Evolutionary conservation across 2,888 invertebrate genomes (phyloP).

Genomic region (Cheilosia urbana): DNA sequence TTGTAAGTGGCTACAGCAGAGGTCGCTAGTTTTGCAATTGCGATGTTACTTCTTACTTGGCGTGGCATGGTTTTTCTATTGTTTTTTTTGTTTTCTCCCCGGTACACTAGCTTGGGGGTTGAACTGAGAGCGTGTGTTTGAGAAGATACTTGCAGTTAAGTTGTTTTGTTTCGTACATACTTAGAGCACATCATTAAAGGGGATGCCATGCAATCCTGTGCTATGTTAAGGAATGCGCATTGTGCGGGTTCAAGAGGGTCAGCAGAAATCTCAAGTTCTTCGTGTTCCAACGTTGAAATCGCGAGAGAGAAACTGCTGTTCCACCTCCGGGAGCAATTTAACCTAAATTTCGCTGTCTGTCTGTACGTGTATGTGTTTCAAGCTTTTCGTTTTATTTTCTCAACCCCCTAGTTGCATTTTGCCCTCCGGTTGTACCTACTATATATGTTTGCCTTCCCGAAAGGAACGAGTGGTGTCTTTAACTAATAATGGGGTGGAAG

Average conservation of each 20-base stretch:
- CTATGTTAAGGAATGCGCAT: constrained; percentile 4
- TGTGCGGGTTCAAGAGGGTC: constrained; percentile 41
- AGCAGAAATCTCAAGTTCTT: constrained; percentile 50
- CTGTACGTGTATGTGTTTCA: constrained; percentile 32
- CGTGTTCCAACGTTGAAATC: constrained; percentile 45
- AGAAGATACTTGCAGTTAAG: constrained; percentile 58
- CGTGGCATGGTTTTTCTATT: constrained; percentile 47
- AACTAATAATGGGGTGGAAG: constrained; percentile 56
- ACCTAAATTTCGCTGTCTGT: constrained; percentile 57
- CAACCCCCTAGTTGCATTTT: constrained; percentile 11
- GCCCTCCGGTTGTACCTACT: background rate
- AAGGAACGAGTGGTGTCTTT: constrained; percentile 42
- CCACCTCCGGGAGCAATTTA: constrained; percentile 70
- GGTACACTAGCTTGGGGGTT: constrained; percentile 45
- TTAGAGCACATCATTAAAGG: constrained; percentile 45
- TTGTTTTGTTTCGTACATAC: constrained; percentile 29
- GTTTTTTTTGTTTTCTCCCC: constrained; percentile 3
- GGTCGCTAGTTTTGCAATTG: constrained; percentile 36
- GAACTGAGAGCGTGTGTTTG: constrained; percentile 47
- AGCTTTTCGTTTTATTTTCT: constrained; percentile 7
- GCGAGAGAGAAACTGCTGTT: constrained; percentile 35
- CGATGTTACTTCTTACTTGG: constrained; percentile 55
- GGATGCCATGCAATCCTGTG: constrained; percentile 23
- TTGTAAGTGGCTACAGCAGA: constrained; percentile 62
- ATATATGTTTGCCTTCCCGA: constrained; percentile 10